Evolutionary conservation across 2,797 vertebrate genomes (phyloP), one percentile per base, ranked within the genome.

Genomic region (Aythya fuligula): DNA sequence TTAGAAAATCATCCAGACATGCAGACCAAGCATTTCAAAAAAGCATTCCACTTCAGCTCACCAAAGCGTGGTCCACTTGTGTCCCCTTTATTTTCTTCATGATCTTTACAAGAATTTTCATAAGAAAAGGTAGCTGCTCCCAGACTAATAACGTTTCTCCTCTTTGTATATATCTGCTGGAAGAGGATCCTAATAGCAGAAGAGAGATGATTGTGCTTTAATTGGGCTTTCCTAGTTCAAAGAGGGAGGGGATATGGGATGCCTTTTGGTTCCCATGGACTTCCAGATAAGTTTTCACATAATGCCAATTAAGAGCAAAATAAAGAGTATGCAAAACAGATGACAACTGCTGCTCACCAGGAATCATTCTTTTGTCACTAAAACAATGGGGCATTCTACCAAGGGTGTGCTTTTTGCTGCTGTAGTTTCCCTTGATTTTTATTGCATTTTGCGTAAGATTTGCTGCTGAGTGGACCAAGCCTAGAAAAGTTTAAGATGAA

Each of bases 181-280:
- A 89, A 43, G 51, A 90, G 75, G 64, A 83, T 78, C 45, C 74
- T 77, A 84, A 91, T 47, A 83, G 76, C 70, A 88, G 88, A 93
- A 91, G 78, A 90, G 84, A 92, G 71, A 92, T 85, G 96, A 88
- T 89, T 93, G 93, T 47, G 54, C 65, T 96, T 91, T 97, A 96
- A 97, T 94, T 96, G 96, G 95, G 88, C 96, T 96, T 95, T 95
- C 67, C 91, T 90, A 97, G 89, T 92, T 95, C 96, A 87, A 85
- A 92, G 87, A 70, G 90, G 94, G 94, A 95, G 30, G 25, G 41
- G 87, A 38, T 90, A 95, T 95, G 83, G 41, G 72, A 90, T 95
- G 89, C 67, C 94, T 95, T 96, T 96, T 94, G 86, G 97, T 98
- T 99, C 98, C 98, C 98, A 98, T 98, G 98, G 98, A 96, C 97